phyloP scores from a whole-genome alignment of 2,113 vertebrate species.

The Brachyhypopomus occidentalis region DNA sequence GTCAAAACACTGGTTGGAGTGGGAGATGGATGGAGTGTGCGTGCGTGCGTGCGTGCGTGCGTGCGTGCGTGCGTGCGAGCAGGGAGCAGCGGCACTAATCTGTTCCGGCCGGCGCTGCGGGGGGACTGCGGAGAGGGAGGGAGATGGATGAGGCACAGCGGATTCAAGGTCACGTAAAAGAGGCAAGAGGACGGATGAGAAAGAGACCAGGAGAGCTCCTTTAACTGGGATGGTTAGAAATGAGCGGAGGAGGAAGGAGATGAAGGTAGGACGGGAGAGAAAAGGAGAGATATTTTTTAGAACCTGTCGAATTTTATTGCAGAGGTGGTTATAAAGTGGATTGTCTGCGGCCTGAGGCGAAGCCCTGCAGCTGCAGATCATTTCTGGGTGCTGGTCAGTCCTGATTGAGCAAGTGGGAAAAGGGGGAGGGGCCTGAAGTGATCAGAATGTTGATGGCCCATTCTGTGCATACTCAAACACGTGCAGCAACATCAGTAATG shows the following conservation, averaged over 20 bases:
- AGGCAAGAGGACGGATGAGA: constrained; percentile 77
- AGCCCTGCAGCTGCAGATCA: too few relatives aligned
- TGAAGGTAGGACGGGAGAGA: not conserved
- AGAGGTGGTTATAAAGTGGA: too few relatives aligned
- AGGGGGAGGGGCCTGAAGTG: too few relatives aligned
- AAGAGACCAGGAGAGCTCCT: constrained; percentile 61
- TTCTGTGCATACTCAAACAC: not conserved
- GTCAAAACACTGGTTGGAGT: constrained; percentile 99
- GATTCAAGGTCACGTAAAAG: constrained; percentile 96
- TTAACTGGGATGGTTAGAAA: constrained; percentile 19
- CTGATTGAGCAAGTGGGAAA: too few relatives aligned
- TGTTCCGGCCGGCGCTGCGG: constrained; percentile 99
- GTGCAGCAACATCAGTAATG: not conserved
- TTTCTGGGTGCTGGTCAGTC: too few relatives aligned
- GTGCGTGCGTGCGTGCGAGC: not conserved
- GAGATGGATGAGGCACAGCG: constrained; percentile 98
- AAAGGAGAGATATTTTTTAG: not conserved
- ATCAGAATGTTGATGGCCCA: too few relatives aligned
- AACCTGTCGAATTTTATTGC: too few relatives aligned
- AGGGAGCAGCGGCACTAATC: constrained; percentile 99
- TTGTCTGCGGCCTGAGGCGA: too few relatives aligned
- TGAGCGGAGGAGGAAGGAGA: not conserved
- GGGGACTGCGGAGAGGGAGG: constrained; percentile 99
- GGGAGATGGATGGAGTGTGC: constrained; percentile 99
- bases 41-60: constrained; percentile 74